phyloP scores from a whole-genome alignment of 37 sponge, comb jelly and placozoan species.

The Eunapius fragilis region DNA sequence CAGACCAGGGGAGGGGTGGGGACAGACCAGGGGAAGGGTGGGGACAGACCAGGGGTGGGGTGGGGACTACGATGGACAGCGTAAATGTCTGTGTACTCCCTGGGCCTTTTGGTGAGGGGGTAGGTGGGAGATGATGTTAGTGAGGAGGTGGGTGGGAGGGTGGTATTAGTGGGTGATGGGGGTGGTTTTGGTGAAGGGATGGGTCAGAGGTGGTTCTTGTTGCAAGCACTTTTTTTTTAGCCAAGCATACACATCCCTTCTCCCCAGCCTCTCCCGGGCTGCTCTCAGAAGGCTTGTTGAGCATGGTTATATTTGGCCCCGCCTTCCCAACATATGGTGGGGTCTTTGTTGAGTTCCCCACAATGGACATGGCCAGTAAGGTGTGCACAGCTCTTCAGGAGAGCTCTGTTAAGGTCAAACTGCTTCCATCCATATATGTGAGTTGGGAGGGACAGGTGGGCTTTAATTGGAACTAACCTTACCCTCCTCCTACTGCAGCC shows the following conservation, averaged over 20 bases:
- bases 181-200: too few species aligned
- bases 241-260: too few species aligned
- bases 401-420: constrained; percentile 18
- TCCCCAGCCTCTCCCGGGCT: constrained; percentile 11
- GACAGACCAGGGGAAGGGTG: too few species aligned
- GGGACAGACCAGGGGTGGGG: too few species aligned
- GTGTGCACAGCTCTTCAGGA: constrained; percentile 40
- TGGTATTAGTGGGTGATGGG: too few species aligned
- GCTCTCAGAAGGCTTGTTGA: background rate
- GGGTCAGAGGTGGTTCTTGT: too few species aligned
- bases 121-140: too few species aligned
- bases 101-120: too few species aligned
- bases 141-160: too few species aligned
- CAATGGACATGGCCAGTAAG: constrained; percentile 43
- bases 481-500: constrained; percentile 24
- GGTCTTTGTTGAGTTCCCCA: constrained; percentile 57
- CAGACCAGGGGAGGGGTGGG: too few species aligned
- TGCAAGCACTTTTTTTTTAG: background rate
- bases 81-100: too few species aligned
- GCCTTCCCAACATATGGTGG: constrained; percentile 51
- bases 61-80: too few species aligned
- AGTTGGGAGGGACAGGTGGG: background rate
- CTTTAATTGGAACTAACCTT: background rate
- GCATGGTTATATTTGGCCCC: constrained; percentile 53
- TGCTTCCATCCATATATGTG: constrained; percentile 48